A percentile compares a stretch with the other conserved stretches of the same genome.
phyloP scores from a whole-genome alignment of 2,888 invertebrate genomes.

The Iphiclides podalirius region DNA sequence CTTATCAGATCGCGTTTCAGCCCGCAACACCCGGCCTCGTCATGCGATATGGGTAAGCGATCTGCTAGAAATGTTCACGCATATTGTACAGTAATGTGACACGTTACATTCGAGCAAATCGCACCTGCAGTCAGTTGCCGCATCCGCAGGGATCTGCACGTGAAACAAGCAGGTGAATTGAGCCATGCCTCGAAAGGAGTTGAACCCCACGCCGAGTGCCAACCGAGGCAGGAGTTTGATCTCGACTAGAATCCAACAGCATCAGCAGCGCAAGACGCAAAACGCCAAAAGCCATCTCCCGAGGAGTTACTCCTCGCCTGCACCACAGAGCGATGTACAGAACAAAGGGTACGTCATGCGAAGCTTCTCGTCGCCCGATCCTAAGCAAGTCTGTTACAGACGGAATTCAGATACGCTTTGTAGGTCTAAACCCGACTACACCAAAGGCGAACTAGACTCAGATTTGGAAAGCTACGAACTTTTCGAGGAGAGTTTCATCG shows the following conservation, averaged over 20 bases:
- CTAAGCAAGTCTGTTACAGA: conserved; percentile 53
- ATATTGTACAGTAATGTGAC: conserved; percentile 60
- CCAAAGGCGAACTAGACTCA: conserved; percentile 63
- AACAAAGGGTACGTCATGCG: conserved; percentile 55
- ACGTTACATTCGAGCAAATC: conserved; percentile 44
- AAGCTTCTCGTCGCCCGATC: conserved; percentile 67
- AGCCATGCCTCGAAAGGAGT: conserved; percentile 63
- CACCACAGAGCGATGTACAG: conserved; percentile 50
- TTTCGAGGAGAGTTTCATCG: conserved; percentile 67
- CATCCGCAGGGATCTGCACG: conserved; percentile 52
- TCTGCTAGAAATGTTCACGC: conserved; percentile 55
- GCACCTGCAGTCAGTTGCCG: conserved; percentile 49
- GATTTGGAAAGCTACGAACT: conserved; percentile 69
- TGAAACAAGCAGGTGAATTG: conserved; percentile 26
- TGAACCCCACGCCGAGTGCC: conserved; percentile 39
- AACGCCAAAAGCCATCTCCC: conserved; percentile 55
- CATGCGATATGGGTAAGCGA: conserved; percentile 65
- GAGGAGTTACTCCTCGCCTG: conserved; percentile 67
- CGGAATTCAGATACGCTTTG: conserved; percentile 62
- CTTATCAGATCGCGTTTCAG: conserved; percentile 73
- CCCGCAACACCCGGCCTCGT: conserved; percentile 62
- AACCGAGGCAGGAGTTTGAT: conserved; percentile 62
- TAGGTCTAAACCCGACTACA: conserved; percentile 56
- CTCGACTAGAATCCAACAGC: conserved; percentile 60
- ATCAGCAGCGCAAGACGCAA: conserved; percentile 57